A percentile compares a stretch with the other conserved stretches of the same genome.
phyloP scores from a whole-genome alignment of 1,140 invertebrate genomes.

The Trachymyrmex septentrionalis region DNA sequence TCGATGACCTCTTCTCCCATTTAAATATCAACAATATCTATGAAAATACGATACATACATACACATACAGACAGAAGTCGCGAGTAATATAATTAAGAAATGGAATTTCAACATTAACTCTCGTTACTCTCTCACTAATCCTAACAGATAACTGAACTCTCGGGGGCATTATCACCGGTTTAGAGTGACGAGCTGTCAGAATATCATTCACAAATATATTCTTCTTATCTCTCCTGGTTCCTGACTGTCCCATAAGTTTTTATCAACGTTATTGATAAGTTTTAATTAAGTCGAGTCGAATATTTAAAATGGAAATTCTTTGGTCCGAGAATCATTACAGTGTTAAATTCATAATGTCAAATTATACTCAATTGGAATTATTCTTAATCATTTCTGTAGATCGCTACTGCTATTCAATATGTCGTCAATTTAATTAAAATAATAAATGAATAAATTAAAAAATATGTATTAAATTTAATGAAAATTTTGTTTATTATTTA shows the following conservation, averaged over 20 bases:
- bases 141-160: background rate
- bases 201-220: background rate
- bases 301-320: background rate
- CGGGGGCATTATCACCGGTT: conserved; percentile 3
- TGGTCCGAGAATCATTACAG: background rate
- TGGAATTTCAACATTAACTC: background rate
- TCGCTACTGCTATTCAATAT: no score
- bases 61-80: background rate
- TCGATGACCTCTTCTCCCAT: background rate
- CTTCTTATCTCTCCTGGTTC: conserved; percentile 16
- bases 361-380: no score
- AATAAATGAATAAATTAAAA: no score
- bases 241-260: background rate
- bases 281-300: background rate
- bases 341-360: no score
- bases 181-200: background rate
- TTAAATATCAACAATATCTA: conserved; percentile 7
- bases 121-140: background rate
- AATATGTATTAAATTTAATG: no score
- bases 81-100: background rate
- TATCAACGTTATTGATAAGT: background rate
- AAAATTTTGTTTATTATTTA: no score
- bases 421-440: background rate
- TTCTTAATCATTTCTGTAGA: no score
- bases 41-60: background rate